phyloP scores from a whole-genome alignment of 1,140 invertebrate species.

The Drosophila repleta region DNA sequence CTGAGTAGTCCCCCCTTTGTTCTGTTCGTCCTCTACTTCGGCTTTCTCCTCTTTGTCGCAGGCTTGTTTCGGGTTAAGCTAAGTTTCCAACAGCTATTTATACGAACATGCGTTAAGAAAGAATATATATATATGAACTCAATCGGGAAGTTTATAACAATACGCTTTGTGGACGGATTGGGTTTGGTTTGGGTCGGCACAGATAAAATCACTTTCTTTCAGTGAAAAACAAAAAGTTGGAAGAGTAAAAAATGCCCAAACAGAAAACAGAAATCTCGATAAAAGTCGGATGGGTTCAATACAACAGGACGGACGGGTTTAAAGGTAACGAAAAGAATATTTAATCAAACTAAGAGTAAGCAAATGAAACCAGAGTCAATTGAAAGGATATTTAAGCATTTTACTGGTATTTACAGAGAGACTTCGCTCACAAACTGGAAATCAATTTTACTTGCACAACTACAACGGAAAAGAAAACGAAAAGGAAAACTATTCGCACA shows the following conservation, averaged over 20 bases:
- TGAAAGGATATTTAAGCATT: slow-evolving; percentile 1
- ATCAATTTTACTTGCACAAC: slow-evolving; percentile 40
- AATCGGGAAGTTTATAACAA: slow-evolving; percentile 33
- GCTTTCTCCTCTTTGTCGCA: not conserved
- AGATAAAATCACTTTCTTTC: slow-evolving; percentile 7
- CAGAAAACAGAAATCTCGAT: not conserved
- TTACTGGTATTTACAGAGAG: slow-evolving; percentile 13
- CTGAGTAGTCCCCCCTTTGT: slow-evolving; percentile 30
- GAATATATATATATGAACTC: slow-evolving; percentile 24
- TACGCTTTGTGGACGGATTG: slow-evolving; percentile 14
- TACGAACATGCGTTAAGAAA: slow-evolving; percentile 56
- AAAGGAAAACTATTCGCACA: slow-evolving; percentile 27
- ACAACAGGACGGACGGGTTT: slow-evolving; percentile 23
- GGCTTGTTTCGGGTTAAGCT: slow-evolving; percentile 37
- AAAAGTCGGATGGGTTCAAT: slow-evolving; percentile 17
- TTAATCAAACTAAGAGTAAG: not conserved
- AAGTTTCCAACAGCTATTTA: slow-evolving; percentile 55
- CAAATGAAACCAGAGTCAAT: too few relatives aligned
- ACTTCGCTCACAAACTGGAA: slow-evolving; percentile 5
- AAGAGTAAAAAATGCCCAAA: not conserved
- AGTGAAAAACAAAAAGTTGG: not conserved
- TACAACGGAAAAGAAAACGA: slow-evolving; percentile 33
- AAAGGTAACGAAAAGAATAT: slow-evolving; percentile 5
- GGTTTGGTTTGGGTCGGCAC: not conserved
- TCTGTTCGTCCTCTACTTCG: too few relatives aligned